Base-by-base conservation (phyloP, 2,797 vertebrate species). In the Aeoliscus strigatus region DNA sequence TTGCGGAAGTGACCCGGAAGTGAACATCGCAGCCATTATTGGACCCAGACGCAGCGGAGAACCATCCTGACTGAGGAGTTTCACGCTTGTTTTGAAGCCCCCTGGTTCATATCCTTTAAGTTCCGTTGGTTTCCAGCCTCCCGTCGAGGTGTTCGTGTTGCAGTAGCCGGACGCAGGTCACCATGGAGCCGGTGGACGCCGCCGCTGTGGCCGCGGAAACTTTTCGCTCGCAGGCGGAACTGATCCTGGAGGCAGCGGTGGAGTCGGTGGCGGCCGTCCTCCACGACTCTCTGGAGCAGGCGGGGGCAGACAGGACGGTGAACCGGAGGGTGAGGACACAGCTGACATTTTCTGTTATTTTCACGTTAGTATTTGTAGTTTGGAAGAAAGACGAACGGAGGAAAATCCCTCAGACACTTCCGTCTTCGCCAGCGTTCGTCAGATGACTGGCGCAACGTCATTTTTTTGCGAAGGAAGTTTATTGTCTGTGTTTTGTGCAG, bases 201-300 rank as follows among this genome's bases (percentile, higher is more conserved):
- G 23, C 33, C 9, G 24, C 42, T 36, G 28, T 25, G 7, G 62
- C 44, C 23, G 36, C 39, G 1, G 9, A 34, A 42, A 72, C 44
- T 15, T 82, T 80, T 23, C 18, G 16, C 14, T 24, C 15, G 0
- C 66, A 79, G 60, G 31, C 75, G 14, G 53, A 71, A 36, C 48
- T 55, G 17, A 75, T 82, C 30, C 25, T 82, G 40, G 27, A 42
- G 40, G 14, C 35, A 27, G 73, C 71, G 9, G 52, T 62, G 50
- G 67, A 79, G 38, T 37, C 64, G 1, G 60, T 53, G 0, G 37
- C 40, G 3, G 39, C 16, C 0, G 57, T 58, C 6, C 27, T 70
- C 1, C 48, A 21, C 2, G 29, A 31, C 13, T 30, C 7, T 1
- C 8, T 52, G 4, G 35, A 6, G 2, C n/a, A 2, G 21, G 6